Base-by-base conservation (phyloP, 1,140 invertebrate species). In the Ceratina australensis region DNA sequence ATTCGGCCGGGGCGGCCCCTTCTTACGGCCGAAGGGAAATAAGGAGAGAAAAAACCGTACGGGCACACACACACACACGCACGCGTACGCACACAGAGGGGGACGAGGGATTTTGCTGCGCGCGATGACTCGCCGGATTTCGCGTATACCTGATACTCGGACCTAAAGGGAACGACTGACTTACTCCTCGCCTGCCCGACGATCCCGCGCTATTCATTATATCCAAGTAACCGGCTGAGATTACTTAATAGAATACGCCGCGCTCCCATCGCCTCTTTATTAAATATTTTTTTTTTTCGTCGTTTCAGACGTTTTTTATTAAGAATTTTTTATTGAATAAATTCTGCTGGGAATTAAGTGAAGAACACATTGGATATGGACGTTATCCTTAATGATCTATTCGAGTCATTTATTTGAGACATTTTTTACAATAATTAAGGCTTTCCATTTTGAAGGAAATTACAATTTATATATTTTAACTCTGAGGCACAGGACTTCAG, bases 111-210 rank as follows among this genome's bases (percentile, higher is more conserved):
- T 78, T 80, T 65, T 66, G 64, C 72, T 59, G 80, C 72, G 76
- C 54, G 59, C 79, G 82, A 88, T 87, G 87, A 87, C 87, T 87
- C 80, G 82, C 81, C 71, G 78, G 74, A 86, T 87, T 87, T 85
- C 86, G 69, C 81, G 57, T 71, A 24, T 77, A 67, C 64, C 66
- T 73, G 73, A 82, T 60, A 75, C 69, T 75, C 56, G 54, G 68
- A 12, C 22, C 68, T 76, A 65, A 67, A 28, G 61, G 72, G 61
- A 81, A 54, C 67, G 42, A 79, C 67, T 42, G 33, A 42, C 33
- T 42, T 42, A 42, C 33, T 42, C 33, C 33, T 42, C 33, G 33
- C 33, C 33, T 10, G 73, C 20, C 18, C 72, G 64, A 57, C 60
- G 81, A 83, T 84, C 81, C 64, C 65, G 82, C 63, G 82, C 74